Conservation (phyloP, 2,797 vertebrate species). For the Astyanax mexicanus region DNA sequence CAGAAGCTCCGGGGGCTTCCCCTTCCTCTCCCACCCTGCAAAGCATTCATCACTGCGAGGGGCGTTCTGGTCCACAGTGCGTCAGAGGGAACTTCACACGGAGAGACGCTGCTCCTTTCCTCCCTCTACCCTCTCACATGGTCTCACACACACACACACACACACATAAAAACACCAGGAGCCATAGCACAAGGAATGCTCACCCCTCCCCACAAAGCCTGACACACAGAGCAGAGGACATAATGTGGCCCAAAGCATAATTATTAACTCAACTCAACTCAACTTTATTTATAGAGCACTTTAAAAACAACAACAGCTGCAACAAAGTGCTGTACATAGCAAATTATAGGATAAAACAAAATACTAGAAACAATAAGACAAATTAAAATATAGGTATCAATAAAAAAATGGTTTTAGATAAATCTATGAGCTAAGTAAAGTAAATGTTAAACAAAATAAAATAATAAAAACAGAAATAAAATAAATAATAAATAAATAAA, state of each 20-base stretch:
- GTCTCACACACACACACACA: constrained; percentile 15
- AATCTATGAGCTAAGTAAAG: no score
- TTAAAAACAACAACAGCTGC: no score
- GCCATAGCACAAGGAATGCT: constrained; percentile 13
- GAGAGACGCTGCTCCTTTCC: constrained; percentile 51
- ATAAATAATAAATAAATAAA: no score
- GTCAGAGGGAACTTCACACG: constrained; percentile 51
- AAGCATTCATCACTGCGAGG: constrained; percentile 53
- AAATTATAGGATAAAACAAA: no score
- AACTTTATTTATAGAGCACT: no score
- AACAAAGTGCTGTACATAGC: no score
- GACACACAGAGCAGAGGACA: constrained; percentile 39
- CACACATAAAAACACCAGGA: constrained; percentile 27
- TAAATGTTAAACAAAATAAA: no score
- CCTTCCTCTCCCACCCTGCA: constrained; percentile 64
- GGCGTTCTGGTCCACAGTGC: constrained; percentile 19
- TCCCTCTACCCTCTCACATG: constrained; percentile 38
- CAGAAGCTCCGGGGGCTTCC: constrained; percentile 62
- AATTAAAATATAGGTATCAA: no score
- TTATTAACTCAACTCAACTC: background rate
- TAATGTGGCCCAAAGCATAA: constrained; percentile 3
- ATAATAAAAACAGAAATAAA: no score
- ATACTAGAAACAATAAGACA: no score
- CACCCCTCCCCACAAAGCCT: constrained; percentile 26
- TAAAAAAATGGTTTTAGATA: no score